These are phyloP conservation scores for Chloropsis hardwickii DNA, from an alignment of 2,113 vertebrate species.

Conservation along the genomic window DNA sequence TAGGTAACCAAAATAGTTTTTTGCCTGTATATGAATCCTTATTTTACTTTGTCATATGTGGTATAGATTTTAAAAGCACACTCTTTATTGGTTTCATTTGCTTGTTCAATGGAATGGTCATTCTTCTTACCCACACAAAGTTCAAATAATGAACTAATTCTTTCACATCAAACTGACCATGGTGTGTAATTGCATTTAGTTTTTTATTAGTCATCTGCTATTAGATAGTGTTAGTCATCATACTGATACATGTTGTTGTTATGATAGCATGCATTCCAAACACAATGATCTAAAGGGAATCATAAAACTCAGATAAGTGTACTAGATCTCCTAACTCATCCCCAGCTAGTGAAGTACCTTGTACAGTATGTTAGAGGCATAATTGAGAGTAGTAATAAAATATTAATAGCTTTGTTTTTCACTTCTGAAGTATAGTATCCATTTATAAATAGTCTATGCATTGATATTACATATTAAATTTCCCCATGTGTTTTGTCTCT, in stretches of 20 bases:
- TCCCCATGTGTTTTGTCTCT: not conserved
- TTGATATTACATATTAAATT: not conserved
- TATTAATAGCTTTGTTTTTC: conserved; percentile 24
- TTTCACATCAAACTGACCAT: not conserved
- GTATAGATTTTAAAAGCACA: not conserved
- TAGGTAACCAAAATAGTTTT: conserved; percentile 17
- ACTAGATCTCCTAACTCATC: not conserved
- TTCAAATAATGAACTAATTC: not conserved
- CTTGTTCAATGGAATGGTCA: not conserved
- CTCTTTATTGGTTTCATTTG: not conserved
- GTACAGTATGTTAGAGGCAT: not conserved
- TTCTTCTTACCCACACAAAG: not conserved
- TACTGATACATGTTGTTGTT: not conserved
- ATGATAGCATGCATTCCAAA: not conserved
- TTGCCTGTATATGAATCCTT: not conserved
- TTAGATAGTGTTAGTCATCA: not conserved
- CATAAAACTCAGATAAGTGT: not conserved
- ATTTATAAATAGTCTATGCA: not conserved
- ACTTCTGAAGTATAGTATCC: not conserved
- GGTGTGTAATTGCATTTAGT: not conserved
- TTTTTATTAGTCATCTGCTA: not conserved
- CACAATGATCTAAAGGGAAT: not conserved
- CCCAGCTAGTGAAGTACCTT: not conserved
- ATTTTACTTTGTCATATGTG: not conserved
- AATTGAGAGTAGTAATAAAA: not conserved